Conservation (phyloP, 2,888 invertebrate genomes). For the Parasteatoda lunata region DNA sequence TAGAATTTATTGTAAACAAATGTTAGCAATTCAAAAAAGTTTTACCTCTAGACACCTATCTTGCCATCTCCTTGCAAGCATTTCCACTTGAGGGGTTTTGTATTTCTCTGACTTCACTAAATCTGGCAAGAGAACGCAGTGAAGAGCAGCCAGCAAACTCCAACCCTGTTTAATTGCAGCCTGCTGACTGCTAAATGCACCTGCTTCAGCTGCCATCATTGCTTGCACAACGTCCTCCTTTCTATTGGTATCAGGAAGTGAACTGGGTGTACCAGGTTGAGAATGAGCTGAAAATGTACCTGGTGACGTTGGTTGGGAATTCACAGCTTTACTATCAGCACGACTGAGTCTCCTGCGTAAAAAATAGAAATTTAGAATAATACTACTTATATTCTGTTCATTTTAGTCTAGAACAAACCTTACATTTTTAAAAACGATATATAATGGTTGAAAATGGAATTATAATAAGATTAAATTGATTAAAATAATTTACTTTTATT, state of each 20-base stretch:
- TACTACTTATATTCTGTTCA: too few relatives aligned
- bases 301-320: constrained; percentile 58
- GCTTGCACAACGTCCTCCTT: constrained; percentile 54
- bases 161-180: constrained; percentile 95
- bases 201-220: constrained; percentile 78
- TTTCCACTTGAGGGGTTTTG: constrained; percentile 96
- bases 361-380: neutral
- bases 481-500: too few relatives aligned
- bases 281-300: constrained; percentile 16
- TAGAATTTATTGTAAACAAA: neutral
- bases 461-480: too few relatives aligned
- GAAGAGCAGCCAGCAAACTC: constrained; percentile 95
- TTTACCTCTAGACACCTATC: constrained; percentile 96
- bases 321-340: constrained; percentile 68
- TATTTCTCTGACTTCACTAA: constrained; percentile 82
- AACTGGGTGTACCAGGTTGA: constrained; percentile 20
- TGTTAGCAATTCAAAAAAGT: neutral
- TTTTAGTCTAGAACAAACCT: too few relatives aligned
- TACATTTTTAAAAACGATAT: too few relatives aligned
- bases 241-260: constrained; percentile 17
- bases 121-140: constrained; percentile 96
- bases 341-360: constrained; percentile 66
- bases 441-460: too few relatives aligned
- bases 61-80: constrained; percentile 98
- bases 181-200: constrained; percentile 83